Base-by-base conservation (phyloP, 2,888 invertebrate genomes). In the Apeira syringaria region DNA sequence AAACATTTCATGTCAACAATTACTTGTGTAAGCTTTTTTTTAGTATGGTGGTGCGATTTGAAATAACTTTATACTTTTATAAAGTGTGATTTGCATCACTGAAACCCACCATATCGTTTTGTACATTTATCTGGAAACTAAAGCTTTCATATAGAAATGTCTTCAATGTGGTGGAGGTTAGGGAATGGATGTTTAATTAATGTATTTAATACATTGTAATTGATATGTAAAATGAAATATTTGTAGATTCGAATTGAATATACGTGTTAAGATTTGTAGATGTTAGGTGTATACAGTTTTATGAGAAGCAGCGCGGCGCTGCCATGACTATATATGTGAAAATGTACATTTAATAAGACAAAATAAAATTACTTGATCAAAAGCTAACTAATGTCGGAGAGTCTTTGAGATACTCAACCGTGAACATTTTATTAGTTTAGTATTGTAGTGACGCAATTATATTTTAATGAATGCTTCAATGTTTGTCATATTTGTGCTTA, bases 401-500 rank as follows among this genome's bases (percentile, higher is more conserved):
- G 41, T 35, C 38, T 29, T 34, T 20, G 11, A 29, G 25, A 36
- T 29, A 42, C 30, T 42, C 30, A 8, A 13, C 44, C 34, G 35
- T 31, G 20, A 32, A 22, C 35, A 35, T 35, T 33, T 24, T 15
- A 15, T 31, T 32, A 15, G 28, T 33, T 47, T 50, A 51, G 64
- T 59, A 67, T 58, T 74, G 73, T 80, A 81, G 74, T 73, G 78
- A 74, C 76, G 74, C 65, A 68, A 53, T 67, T 68, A 66, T 68
- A 59, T 68, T 69, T 69, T 71, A 74, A 64, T 80, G 75, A 80
- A 80, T 86, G 82, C 76, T 74, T 78, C 59, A 61, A 77, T 79
- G 73, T 81, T 80, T 87, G 85, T 85, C 84, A 80, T 78, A 74
- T 70, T 79, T 80, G 75, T 85, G 84, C 86, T 87, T 87, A 53